Percentiles rank a stretch among this genome's conserved stretches.
phyloP scores from a whole-genome alignment of 1,140 invertebrate genomes.

The Laupala kohalensis region DNA sequence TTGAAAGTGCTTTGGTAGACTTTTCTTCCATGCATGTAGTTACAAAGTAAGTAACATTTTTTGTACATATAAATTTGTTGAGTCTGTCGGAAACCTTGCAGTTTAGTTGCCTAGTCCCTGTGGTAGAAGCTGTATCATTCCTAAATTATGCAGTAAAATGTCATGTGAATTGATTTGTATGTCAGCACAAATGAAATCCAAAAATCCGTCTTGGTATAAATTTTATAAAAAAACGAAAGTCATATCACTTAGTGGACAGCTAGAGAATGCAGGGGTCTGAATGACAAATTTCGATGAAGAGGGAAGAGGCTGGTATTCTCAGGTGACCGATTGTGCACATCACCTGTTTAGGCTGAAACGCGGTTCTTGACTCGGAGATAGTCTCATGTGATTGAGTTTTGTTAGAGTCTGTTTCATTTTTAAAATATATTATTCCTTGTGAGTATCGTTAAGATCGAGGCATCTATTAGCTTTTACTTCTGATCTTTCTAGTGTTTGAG shows the following conservation, averaged over 20 bases:
- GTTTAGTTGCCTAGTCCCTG: background rate
- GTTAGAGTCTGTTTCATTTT: no score
- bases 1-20: slow-evolving; percentile 3
- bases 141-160: background rate
- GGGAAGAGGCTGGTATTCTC: background rate
- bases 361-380: no score
- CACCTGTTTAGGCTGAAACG: no score
- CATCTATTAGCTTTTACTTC: no score
- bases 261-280: background rate
- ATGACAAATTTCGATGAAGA: background rate
- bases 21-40: slow-evolving; percentile 3
- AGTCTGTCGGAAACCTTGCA: background rate
- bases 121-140: background rate
- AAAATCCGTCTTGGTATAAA: background rate
- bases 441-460: no score
- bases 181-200: background rate
- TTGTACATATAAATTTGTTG: background rate
- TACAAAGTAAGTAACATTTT: background rate
- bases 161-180: background rate
- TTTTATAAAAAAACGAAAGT: background rate
- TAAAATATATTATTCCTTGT: no score
- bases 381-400: no score
- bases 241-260: background rate
- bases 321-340: no score
- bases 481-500: no score